Evolutionary conservation across 2,113 vertebrate genomes (phyloP).

Genomic region (Hiodon alosoides): DNA sequence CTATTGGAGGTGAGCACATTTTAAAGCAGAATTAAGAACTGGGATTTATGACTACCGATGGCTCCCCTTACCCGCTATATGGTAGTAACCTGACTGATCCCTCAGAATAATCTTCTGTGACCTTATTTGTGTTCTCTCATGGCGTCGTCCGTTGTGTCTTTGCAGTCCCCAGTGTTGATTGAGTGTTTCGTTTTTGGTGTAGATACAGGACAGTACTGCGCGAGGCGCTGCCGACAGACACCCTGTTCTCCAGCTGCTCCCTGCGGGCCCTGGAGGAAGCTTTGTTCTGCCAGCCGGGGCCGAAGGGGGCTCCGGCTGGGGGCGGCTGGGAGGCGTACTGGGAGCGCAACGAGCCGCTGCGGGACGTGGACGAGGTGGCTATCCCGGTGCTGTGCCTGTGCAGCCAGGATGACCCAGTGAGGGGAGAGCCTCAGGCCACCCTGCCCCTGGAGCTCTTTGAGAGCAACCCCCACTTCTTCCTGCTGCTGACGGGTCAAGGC

Average conservation of each 20-base stretch:
- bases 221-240: slow-evolving; percentile 54
- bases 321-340: slow-evolving; percentile 67
- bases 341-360: slow-evolving; percentile 70
- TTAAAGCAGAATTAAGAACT: too few species aligned
- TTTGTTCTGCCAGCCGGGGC: slow-evolving; percentile 60
- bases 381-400: slow-evolving; percentile 69
- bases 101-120: slow-evolving; percentile 35
- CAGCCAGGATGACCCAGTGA: slow-evolving; percentile 64
- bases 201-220: slow-evolving; percentile 68
- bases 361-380: slow-evolving; percentile 73
- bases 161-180: slow-evolving; percentile 4
- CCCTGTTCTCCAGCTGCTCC: slow-evolving; percentile 61
- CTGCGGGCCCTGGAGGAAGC: slow-evolving; percentile 63
- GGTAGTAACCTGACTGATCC: slow-evolving; percentile 42
- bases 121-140: slow-evolving; percentile 29
- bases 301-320: slow-evolving; percentile 18
- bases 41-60: slow-evolving; percentile 39
- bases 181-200: slow-evolving; percentile 21
- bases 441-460: slow-evolving; percentile 72
- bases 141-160: slow-evolving; percentile 15
- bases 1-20: too few species aligned
- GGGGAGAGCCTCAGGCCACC: slow-evolving; percentile 55
- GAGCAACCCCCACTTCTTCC: slow-evolving; percentile 74
- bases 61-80: slow-evolving; percentile 14
- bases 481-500: slow-evolving; percentile 61